Conservation (phyloP, 2,113 vertebrate species). For the Poecile atricapillus region DNA sequence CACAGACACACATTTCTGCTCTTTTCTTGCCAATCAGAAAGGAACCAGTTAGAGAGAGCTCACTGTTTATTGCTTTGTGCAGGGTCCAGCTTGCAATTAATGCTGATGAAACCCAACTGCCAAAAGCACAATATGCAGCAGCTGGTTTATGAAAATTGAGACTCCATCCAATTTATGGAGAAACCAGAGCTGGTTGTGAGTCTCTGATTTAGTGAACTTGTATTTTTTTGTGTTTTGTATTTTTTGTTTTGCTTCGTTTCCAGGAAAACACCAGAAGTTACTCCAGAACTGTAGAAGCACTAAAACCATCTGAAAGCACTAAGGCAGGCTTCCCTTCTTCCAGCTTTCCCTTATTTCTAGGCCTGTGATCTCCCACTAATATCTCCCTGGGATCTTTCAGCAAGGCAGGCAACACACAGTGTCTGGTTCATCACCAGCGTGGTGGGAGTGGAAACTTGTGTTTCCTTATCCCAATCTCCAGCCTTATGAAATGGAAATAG, state of each 20-base stretch:
- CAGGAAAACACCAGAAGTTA: constrained; percentile 58
- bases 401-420: constrained; percentile 3
- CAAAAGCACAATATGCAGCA: constrained; percentile 50
- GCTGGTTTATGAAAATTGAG: constrained; percentile 55
- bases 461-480: constrained; percentile 3
- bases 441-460: not conserved
- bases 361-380: constrained; percentile 25
- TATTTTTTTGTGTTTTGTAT: not conserved
- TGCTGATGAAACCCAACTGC: constrained; percentile 56
- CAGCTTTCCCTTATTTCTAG: constrained; percentile 35
- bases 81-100: constrained; percentile 49
- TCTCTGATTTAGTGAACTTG: constrained; percentile 36
- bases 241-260: constrained; percentile 44
- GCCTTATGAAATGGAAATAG: not conserved
- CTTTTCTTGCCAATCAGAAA: constrained; percentile 14
- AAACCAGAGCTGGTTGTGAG: constrained; percentile 42
- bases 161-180: constrained; percentile 35
- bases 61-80: constrained; percentile 34
- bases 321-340: constrained; percentile 8
- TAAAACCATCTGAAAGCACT: constrained; percentile 48
- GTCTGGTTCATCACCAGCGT: not conserved
- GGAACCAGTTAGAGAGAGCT: not conserved
- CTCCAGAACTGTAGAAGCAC: constrained; percentile 8
- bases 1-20: not conserved
- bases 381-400: constrained; percentile 46